Base-by-base conservation (phyloP, 35 echinoderm and acorn worm genomes). In the Anneissia japonica region DNA sequence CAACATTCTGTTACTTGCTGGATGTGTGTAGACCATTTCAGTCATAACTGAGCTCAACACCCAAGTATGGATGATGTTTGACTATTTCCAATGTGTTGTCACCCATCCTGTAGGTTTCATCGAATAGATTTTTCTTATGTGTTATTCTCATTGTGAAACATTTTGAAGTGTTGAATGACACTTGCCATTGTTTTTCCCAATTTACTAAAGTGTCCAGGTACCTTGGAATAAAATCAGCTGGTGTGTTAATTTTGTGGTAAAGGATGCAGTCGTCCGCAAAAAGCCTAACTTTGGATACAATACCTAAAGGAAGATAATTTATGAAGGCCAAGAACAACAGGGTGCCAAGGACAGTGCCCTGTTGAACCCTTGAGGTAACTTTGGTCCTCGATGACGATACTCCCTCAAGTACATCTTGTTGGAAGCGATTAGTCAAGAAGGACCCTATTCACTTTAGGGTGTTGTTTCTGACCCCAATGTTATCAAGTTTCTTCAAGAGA, bases 201-300 rank as follows among this genome's bases (percentile, higher is more conserved):
- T 76, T 56, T 41, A 64, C 1, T 23, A 64, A 26, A 23, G 51
- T 23, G 19, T 64, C 26, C 51, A 64, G 26, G 51, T 64, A 16
- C 40, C n/a, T n/a, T n/a, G n/a, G n/a, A n/a, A 45, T 7, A 7
- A 7, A 7, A 16, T 45, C 40, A 45, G 40, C 40, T 7, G 16
- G 5, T 7, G 40, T 45, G 4, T 4, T 7, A 37, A 94, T 90
- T 77, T 77, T 33, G 19, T 83, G 45, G 31, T 91, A 92, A 16
- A 96, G 34, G 4, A 96, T 74, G 38, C 93, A 92, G 43, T 96
- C 93, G 77, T 92, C 93, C 4, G 89, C 93, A 77, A 95, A 96
- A 9, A 92, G 77, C 0, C 84, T 83, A 31, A 92, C 84, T 31
- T 55, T 43, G n/a, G 90, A 95, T 30, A 34, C 30, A 35, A 88